phyloP scores from a whole-genome alignment of 2,888 invertebrate genomes.

The Raillietiella orientalis region DNA sequence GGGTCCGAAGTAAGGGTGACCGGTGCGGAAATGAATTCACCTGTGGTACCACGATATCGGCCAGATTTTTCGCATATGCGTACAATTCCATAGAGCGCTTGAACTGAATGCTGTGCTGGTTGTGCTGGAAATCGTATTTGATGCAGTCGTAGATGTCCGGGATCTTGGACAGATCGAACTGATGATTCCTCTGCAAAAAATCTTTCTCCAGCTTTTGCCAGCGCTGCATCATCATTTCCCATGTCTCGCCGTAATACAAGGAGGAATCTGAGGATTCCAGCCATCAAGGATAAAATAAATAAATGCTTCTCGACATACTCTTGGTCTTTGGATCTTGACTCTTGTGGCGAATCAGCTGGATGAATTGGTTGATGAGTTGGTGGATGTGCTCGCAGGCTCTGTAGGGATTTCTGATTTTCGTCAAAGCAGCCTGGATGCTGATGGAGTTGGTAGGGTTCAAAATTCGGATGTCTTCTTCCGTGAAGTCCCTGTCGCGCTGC shows the following conservation, averaged over 20 bases:
- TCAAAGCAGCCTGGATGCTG: constrained; percentile 63
- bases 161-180: constrained; percentile 91
- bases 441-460: constrained; percentile 75
- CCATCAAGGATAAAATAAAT: constrained; percentile 1
- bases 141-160: constrained; percentile 99
- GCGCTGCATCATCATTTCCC: constrained; percentile 87
- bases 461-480: constrained; percentile 42
- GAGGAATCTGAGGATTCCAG: constrained; percentile 31
- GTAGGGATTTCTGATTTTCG: constrained; percentile 83
- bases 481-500: constrained; percentile 64
- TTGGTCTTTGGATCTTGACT: constrained; percentile 64
- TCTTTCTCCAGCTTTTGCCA: constrained; percentile 98
- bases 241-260: constrained; percentile 89
- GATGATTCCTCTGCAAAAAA: constrained; percentile 66
- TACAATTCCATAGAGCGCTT: constrained; percentile 13
- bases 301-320: constrained; percentile 16
- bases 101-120: constrained; percentile 75
- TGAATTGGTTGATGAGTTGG: constrained; percentile 46
- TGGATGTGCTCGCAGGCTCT: constrained; percentile 74
- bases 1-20: constrained; percentile 1
- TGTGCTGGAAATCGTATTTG: constrained; percentile 93
- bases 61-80: constrained; percentile 53
- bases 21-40: no score
- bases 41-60: constrained; percentile 96
- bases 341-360: constrained; percentile 50